phyloP scores from a whole-genome alignment of 2,888 invertebrate species.

The Poecilus cupreus region DNA sequence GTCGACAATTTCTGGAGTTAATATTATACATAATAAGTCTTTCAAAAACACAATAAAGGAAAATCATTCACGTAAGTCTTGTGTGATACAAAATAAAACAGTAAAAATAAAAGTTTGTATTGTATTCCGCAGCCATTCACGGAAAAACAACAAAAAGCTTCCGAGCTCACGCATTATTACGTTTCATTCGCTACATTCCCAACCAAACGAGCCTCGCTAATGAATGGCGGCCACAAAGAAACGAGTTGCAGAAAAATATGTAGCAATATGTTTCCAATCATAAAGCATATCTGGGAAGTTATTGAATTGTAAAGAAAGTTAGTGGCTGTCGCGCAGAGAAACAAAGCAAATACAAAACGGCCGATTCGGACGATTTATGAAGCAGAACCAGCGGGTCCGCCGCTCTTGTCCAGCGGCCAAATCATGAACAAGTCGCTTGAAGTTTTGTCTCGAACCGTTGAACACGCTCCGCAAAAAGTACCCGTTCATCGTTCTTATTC shows the following conservation, averaged over 20 bases:
- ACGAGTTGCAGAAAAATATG: constrained; percentile 29
- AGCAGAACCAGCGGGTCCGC: constrained; percentile 33
- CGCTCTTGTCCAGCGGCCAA: constrained; percentile 43
- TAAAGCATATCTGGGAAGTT: constrained; percentile 52
- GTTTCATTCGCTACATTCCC: background rate
- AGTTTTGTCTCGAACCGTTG: constrained; percentile 48
- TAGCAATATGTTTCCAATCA: constrained; percentile 53
- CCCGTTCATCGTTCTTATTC: constrained; percentile 31
- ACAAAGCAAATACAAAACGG: constrained; percentile 41
- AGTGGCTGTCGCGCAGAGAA: constrained; percentile 38
- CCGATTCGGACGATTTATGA: constrained; percentile 45
- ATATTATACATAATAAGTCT: background rate
- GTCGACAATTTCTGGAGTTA: too few relatives aligned
- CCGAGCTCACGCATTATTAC: background rate
- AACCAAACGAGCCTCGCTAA: background rate
- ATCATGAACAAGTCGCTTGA: constrained; percentile 45
- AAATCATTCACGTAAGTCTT: background rate
- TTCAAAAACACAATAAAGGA: background rate
- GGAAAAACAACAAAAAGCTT: constrained; percentile 13
- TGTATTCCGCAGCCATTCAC: background rate
- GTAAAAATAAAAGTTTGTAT: constrained; percentile 3
- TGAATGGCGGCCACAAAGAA: constrained; percentile 38
- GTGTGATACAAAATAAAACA: background rate
- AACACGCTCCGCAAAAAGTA: constrained; percentile 38
- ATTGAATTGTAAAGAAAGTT: constrained; percentile 52